Evolutionary conservation across 1,140 invertebrate genomes (phyloP).

Genomic region (Telenomus remus): DNA sequence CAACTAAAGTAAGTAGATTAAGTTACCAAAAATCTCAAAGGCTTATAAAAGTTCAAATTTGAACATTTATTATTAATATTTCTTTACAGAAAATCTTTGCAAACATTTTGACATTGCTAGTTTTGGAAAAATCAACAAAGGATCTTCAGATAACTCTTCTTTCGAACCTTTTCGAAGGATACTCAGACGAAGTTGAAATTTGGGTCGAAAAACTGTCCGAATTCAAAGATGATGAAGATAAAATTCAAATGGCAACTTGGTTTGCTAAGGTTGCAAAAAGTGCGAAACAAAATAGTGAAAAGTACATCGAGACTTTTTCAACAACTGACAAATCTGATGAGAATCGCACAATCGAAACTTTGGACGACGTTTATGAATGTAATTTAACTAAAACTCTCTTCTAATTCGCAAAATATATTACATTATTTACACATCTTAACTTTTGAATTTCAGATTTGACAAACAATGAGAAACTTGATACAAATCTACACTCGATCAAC

Average conservation of each 20-base stretch:
- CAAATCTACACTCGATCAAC: constrained; percentile 27
- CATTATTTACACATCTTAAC: too few relatives aligned
- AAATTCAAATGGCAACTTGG: constrained; percentile 60
- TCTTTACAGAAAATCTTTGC: constrained; percentile 75
- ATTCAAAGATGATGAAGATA: constrained; percentile 63
- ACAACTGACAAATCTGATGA: constrained; percentile 53
- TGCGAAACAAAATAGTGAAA: constrained; percentile 57
- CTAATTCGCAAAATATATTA: too few relatives aligned
- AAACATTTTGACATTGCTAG: constrained; percentile 76
- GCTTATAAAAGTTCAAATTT: neutral
- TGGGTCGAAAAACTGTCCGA: constrained; percentile 77
- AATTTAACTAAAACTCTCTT: constrained; percentile 10
- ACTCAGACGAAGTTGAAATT: constrained; percentile 79
- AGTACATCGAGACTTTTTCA: constrained; percentile 55
- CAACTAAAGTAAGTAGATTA: constrained; percentile 68
- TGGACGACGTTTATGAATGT: constrained; percentile 60
- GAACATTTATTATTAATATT: constrained; percentile 4
- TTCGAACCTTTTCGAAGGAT: constrained; percentile 79
- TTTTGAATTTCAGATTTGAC: constrained; percentile 41
- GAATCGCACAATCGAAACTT: constrained; percentile 30
- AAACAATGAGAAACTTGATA: constrained; percentile 24
- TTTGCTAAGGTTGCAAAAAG: constrained; percentile 64
- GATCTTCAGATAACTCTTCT: constrained; percentile 76
- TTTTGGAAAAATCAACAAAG: constrained; percentile 62
- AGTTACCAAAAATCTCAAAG: neutral